phyloP scores from a whole-genome alignment of 2,888 invertebrate species.

The Polyommatus iphigenia region DNA sequence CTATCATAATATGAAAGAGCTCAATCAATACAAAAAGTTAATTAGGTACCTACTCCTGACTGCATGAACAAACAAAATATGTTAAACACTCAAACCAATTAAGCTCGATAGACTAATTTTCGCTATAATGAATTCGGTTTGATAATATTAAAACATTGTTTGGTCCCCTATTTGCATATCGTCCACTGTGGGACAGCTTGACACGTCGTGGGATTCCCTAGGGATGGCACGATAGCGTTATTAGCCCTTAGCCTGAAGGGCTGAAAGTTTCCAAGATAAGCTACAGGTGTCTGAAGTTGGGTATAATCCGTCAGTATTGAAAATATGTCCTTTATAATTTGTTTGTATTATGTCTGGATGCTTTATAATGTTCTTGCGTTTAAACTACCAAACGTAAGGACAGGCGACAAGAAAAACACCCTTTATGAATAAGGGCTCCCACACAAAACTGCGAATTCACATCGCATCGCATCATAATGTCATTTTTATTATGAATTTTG shows the following conservation, averaged over 20 bases:
- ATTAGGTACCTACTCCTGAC: not conserved
- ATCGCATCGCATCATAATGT: too few relatives aligned
- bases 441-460: too few relatives aligned
- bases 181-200: conserved; percentile 1
- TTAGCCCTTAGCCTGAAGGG: conserved; percentile 9
- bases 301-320: not conserved
- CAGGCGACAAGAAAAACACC: too few relatives aligned
- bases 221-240: not conserved
- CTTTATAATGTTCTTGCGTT: too few relatives aligned
- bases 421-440: too few relatives aligned
- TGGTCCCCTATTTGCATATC: conserved; percentile 16
- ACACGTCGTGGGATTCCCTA: conserved; percentile 3
- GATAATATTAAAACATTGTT: conserved; percentile 7
- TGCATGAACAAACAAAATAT: not conserved
- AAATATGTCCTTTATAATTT: not conserved
- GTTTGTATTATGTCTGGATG: not conserved
- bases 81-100: not conserved
- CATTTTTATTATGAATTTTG: too few relatives aligned
- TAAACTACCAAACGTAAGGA: too few relatives aligned
- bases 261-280: not conserved
- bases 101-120: not conserved
- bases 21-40: too few relatives aligned
- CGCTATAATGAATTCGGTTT: conserved; percentile 13
- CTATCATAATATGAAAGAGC: not conserved
- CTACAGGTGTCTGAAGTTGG: not conserved